Conservation (phyloP, 2,797 vertebrate species). For the Gymnothorax reevesii region DNA sequence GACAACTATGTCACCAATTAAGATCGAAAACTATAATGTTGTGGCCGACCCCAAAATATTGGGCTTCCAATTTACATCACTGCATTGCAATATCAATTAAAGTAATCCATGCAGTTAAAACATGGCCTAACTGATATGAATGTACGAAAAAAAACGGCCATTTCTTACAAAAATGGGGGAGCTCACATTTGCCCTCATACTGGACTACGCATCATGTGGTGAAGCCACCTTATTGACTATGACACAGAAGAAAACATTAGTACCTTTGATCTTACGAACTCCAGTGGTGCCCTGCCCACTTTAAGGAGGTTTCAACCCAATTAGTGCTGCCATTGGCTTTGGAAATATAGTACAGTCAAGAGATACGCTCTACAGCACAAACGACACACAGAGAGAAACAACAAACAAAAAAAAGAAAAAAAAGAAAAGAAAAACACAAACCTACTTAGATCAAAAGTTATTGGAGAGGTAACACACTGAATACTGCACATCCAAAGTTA, state of each 20-base stretch:
- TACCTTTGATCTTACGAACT: constrained; percentile 61
- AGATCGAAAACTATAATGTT: neutral
- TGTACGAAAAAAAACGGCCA: constrained; percentile 18
- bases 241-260: constrained; percentile 59
- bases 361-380: constrained; percentile 63
- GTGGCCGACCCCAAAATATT: neutral
- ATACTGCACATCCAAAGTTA: constrained; percentile 42
- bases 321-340: constrained; percentile 64
- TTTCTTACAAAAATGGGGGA: constrained; percentile 18
- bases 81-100: constrained; percentile 16
- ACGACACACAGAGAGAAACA: constrained; percentile 61
- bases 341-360: constrained; percentile 64
- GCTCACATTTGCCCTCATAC: constrained; percentile 26
- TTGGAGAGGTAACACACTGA: constrained; percentile 49
- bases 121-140: constrained; percentile 11
- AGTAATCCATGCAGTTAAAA: constrained; percentile 31
- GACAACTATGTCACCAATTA: neutral
- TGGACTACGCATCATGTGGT: constrained; percentile 31
- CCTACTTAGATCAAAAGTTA: constrained; percentile 59
- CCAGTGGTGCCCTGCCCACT: constrained; percentile 55
- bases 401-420: constrained; percentile 52
- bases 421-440: constrained; percentile 56
- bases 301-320: constrained; percentile 65
- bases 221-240: constrained; percentile 48
- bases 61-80: constrained; percentile 6